A percentile compares a stretch with the other conserved stretches of the same genome.
These are phyloP conservation scores for Asbolus verrucosus DNA, from an alignment of 1,140 invertebrate species.

Conservation along the genomic window DNA sequence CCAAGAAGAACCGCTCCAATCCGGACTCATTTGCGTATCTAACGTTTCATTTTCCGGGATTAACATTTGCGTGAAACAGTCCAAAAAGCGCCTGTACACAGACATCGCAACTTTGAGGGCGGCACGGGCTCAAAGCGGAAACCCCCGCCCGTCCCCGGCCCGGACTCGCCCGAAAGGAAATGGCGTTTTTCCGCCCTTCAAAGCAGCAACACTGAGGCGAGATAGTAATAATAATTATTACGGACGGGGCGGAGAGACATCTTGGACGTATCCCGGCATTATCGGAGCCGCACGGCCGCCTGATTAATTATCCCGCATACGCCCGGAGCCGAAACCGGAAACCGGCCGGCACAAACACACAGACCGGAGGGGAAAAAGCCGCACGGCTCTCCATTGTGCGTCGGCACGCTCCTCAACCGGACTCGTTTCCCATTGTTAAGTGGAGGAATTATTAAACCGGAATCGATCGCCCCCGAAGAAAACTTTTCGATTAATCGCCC, in stretches of 20 bases:
- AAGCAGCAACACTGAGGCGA: conserved; percentile 8
- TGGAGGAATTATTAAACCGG: conserved; percentile 3
- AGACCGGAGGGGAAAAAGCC: not conserved
- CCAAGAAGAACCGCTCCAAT: too few relatives aligned
- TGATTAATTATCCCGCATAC: conserved; percentile 20
- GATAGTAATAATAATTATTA: too few relatives aligned
- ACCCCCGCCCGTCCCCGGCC: not conserved
- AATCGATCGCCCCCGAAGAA: not conserved
- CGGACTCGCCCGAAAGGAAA: not conserved
- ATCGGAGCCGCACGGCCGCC: not conserved
- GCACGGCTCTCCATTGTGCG: not conserved
- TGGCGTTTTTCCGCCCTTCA: conserved; percentile 13
- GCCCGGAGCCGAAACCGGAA: conserved; percentile 34
- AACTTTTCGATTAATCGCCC: too few relatives aligned
- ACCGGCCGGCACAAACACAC: conserved; percentile 12
- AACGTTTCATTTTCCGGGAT: too few relatives aligned
- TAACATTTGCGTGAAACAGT: too few relatives aligned
- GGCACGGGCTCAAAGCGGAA: too few relatives aligned
- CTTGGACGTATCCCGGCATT: conserved; percentile 19
- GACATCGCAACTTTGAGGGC: too few relatives aligned
- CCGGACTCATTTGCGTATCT: too few relatives aligned
- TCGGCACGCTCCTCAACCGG: not conserved
- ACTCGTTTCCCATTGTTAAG: not conserved
- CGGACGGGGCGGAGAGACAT: conserved; percentile 3
- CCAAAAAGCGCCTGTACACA: too few relatives aligned